Percentiles rank a stretch among this genome's conserved stretches.
Conservation (phyloP, 2,888 invertebrate genomes). For the Synanthedon vespiformis region DNA sequence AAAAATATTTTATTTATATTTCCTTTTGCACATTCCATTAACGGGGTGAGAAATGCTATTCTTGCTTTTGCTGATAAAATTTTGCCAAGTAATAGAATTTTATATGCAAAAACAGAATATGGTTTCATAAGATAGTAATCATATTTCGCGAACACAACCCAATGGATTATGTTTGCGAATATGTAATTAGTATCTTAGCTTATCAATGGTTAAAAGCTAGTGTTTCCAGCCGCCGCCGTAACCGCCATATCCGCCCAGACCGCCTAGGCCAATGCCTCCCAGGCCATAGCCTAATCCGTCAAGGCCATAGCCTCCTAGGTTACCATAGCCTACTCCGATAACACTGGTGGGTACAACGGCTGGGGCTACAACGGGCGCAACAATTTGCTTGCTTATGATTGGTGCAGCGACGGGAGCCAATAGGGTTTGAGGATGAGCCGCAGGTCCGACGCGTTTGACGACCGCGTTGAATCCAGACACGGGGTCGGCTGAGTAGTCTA, state of each 20-base stretch:
- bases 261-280: conserved; percentile 4
- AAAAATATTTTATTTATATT: conserved; percentile 11
- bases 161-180: neutral
- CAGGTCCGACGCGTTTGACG: conserved; percentile 51
- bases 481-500: conserved; percentile 53
- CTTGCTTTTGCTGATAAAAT: conserved; percentile 14
- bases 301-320: conserved; percentile 10
- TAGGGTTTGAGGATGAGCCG: conserved; percentile 37
- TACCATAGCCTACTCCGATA: conserved; percentile 10
- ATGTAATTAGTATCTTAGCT: neutral
- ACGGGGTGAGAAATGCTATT: conserved; percentile 10
- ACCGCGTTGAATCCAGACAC: conserved; percentile 57
- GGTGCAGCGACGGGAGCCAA: conserved; percentile 13
- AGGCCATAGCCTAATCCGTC: neutral
- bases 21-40: conserved; percentile 8
- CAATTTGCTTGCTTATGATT: conserved; percentile 2
- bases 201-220: conserved; percentile 7
- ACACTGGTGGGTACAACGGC: conserved; percentile 13
- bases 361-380: conserved; percentile 4
- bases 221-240: conserved; percentile 16
- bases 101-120: conserved; percentile 17
- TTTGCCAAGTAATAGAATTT: conserved; percentile 5
- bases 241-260: conserved; percentile 6
- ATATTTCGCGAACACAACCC: neutral
- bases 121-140: conserved; percentile 5